phyloP scores from a whole-genome alignment of 2,888 invertebrate genomes.

The Lottia scabra region DNA sequence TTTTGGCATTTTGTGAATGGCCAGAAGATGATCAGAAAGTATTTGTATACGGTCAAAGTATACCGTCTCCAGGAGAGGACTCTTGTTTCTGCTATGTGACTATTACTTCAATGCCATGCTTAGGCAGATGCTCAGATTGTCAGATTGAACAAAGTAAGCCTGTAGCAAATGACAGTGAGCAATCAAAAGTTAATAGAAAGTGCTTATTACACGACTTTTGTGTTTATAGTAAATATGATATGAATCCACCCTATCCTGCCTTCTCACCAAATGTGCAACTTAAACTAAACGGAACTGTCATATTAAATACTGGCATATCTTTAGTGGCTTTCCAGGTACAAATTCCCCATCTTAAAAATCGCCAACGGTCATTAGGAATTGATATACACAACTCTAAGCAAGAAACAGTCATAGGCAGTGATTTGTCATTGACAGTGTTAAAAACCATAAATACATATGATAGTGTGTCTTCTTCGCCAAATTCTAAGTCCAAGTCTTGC shows the following conservation, averaged over 20 bases:
- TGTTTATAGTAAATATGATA: slow-evolving; percentile 90
- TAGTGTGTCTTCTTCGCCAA: neutral
- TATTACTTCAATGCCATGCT: slow-evolving; percentile 77
- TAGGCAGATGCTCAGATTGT: slow-evolving; percentile 76
- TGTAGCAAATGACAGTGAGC: neutral
- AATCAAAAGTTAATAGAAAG: slow-evolving; percentile 12
- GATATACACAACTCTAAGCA: neutral
- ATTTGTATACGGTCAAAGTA: slow-evolving; percentile 76
- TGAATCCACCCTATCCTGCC: slow-evolving; percentile 74
- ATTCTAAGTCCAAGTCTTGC: neutral
- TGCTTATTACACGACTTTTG: slow-evolving; percentile 92
- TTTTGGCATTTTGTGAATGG: slow-evolving; percentile 80
- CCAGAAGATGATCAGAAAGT: slow-evolving; percentile 77
- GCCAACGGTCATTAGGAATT: neutral
- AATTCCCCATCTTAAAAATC: neutral
- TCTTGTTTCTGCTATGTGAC: slow-evolving; percentile 75
- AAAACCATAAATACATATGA: neutral
- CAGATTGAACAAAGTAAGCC: slow-evolving; percentile 14
- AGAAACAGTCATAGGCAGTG: neutral
- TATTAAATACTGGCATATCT: slow-evolving; percentile 85
- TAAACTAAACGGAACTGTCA: slow-evolving; percentile 75
- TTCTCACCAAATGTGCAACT: slow-evolving; percentile 66
- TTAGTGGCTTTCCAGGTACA: slow-evolving; percentile 81
- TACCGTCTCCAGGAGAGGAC: slow-evolving; percentile 61
- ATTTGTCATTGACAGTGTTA: neutral